Conservation (phyloP, 2,888 invertebrate genomes). For the Stenodera caucasica region DNA sequence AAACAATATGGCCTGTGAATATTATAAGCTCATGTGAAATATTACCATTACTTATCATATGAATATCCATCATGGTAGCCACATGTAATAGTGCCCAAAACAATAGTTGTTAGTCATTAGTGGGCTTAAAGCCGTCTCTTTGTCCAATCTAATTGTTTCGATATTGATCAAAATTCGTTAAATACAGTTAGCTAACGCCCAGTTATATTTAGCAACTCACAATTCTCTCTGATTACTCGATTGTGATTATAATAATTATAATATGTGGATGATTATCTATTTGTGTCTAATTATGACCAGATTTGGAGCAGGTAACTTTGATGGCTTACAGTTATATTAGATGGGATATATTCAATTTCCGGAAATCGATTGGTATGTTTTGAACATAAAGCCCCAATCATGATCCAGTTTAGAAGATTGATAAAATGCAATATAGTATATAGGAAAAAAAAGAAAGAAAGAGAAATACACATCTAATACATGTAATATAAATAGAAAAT, state of each 20-base stretch:
- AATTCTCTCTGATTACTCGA: no score
- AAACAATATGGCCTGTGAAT: background rate
- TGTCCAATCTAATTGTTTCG: background rate
- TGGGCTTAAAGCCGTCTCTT: background rate
- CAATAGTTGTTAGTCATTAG: background rate
- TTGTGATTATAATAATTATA: no score
- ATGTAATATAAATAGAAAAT: background rate
- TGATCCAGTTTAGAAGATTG: background rate
- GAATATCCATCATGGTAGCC: background rate
- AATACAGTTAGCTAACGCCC: no score
- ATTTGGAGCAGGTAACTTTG: background rate
- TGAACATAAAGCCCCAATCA: conserved; percentile 1
- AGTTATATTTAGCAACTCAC: no score
- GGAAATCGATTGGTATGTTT: background rate
- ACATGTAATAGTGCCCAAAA: background rate
- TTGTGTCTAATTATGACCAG: background rate
- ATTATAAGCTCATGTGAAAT: background rate
- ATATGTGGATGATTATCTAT: background rate
- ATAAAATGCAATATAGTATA: background rate
- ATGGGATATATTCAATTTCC: background rate
- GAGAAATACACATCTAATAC: no score
- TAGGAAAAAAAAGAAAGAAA: no score
- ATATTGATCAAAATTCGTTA: background rate
- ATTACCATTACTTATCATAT: background rate
- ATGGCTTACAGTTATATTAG: background rate